These are phyloP conservation scores for Serranus cabrilla DNA, from an alignment of 2,797 vertebrate species.

Conservation along the genomic window DNA sequence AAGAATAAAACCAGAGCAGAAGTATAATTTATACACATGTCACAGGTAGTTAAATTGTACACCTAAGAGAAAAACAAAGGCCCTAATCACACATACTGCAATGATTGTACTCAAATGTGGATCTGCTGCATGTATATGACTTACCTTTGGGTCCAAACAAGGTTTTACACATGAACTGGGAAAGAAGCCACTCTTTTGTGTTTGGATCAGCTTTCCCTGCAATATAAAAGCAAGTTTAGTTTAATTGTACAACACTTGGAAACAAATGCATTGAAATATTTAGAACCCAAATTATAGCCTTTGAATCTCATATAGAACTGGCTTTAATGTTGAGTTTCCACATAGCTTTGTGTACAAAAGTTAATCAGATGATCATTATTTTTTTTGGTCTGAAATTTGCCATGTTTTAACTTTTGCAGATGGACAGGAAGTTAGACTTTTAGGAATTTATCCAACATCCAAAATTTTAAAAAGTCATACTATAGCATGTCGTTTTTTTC, in stretches of 20 bases:
- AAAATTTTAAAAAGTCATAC: no score
- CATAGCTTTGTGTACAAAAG: no score
- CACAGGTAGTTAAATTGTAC: constrained; percentile 17
- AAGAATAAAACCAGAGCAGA: constrained; percentile 2
- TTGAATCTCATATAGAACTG: background rate
- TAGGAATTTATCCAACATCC: no score
- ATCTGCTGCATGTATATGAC: constrained; percentile 1
- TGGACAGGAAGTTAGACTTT: no score
- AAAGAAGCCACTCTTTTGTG: constrained; percentile 94
- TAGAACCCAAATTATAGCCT: no score
- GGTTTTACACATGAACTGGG: constrained; percentile 96
- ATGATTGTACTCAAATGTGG: background rate
- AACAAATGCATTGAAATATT: background rate
- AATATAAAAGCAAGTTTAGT: constrained; percentile 18
- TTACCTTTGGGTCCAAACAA: constrained; percentile 94
- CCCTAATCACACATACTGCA: background rate
- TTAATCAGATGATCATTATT: no score
- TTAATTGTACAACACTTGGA: background rate
- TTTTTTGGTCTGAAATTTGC: no score
- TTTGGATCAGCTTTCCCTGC: constrained; percentile 92
- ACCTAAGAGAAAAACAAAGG: background rate
- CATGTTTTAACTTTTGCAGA: no score
- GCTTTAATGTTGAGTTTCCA: background rate
- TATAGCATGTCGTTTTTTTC: no score
- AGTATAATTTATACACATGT: background rate